Percentiles rank a stretch among this genome's conserved stretches.
Evolutionary conservation across 1,140 invertebrate species (phyloP).

Genomic region (Achroia grisella): DNA sequence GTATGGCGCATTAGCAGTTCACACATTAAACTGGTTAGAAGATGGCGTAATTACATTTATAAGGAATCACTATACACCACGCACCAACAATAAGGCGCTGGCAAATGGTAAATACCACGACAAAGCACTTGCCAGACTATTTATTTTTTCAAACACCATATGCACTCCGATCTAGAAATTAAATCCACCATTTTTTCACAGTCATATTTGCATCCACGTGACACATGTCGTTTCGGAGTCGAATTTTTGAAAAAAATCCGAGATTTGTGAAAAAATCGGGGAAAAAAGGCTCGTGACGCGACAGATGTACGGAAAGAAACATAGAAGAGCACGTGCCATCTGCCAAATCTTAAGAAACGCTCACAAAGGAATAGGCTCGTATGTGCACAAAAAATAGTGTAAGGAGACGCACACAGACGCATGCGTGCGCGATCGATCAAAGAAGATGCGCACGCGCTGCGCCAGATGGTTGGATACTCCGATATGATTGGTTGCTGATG

Average conservation of each 20-base stretch:
- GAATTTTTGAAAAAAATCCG: conserved; percentile 37
- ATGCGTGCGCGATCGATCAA: conserved; percentile 40
- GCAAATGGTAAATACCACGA: conserved; percentile 41
- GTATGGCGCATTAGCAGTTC: too few relatives aligned
- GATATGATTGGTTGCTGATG: conserved; percentile 48
- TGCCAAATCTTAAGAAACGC: conserved; percentile 62
- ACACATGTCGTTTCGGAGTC: conserved; percentile 38
- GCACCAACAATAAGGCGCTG: conserved; percentile 25
- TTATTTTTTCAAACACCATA: conserved; percentile 63
- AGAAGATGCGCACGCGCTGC: conserved; percentile 48
- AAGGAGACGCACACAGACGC: conserved; percentile 28
- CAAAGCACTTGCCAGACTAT: conserved; percentile 48
- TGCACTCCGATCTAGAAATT: conserved; percentile 44
- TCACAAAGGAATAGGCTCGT: conserved; percentile 22
- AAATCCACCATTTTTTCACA: conserved; percentile 43
- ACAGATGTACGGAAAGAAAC: conserved; percentile 67
- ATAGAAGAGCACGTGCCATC: conserved; percentile 62
- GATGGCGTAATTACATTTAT: conserved; percentile 6
- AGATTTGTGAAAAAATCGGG: conserved; percentile 44
- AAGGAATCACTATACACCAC: conserved; percentile 7
- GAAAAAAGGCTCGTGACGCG: conserved; percentile 50
- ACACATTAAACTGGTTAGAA: too few relatives aligned
- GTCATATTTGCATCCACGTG: conserved; percentile 65
- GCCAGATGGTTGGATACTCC: conserved; percentile 63
- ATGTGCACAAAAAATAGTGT: conserved; percentile 19